phyloP scores from a whole-genome alignment of 2,113 vertebrate genomes.

The Varanus salvator region DNA sequence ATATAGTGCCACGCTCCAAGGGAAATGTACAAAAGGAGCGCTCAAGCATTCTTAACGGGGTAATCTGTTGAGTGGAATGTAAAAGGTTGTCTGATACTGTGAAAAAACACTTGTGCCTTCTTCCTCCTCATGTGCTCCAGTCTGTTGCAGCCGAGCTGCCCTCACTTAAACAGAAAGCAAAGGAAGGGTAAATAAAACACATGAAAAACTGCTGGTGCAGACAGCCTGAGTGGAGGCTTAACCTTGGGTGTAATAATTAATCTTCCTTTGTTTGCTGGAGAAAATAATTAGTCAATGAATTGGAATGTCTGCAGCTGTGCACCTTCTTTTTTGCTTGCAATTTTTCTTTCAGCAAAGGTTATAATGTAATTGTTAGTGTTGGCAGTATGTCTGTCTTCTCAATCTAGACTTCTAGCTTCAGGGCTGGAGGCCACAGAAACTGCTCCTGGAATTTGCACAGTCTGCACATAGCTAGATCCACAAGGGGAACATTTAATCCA shows the following conservation, averaged over 20 bases:
- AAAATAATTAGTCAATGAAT: conserved; percentile 8
- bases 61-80: neutral
- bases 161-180: neutral
- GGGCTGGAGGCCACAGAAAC: neutral
- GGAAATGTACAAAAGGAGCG: neutral
- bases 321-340: neutral
- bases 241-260: conserved; percentile 7
- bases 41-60: neutral
- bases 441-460: neutral
- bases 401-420: neutral
- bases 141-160: neutral
- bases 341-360: conserved; percentile 19
- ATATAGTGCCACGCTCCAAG: neutral
- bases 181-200: neutral
- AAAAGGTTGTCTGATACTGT: neutral
- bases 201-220: conserved; percentile 2
- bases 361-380: conserved; percentile 21
- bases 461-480: neutral
- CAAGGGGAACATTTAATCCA: neutral
- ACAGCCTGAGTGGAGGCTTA: neutral
- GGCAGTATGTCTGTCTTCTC: neutral
- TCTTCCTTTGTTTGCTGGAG: conserved; percentile 14
- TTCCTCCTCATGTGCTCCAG: neutral
- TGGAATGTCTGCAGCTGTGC: conserved; percentile 19
- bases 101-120: neutral